Evolutionary conservation across 2,888 invertebrate species (phyloP), one percentile per base, ranked within the genome.

Genomic region (Dryobota labecula): DNA sequence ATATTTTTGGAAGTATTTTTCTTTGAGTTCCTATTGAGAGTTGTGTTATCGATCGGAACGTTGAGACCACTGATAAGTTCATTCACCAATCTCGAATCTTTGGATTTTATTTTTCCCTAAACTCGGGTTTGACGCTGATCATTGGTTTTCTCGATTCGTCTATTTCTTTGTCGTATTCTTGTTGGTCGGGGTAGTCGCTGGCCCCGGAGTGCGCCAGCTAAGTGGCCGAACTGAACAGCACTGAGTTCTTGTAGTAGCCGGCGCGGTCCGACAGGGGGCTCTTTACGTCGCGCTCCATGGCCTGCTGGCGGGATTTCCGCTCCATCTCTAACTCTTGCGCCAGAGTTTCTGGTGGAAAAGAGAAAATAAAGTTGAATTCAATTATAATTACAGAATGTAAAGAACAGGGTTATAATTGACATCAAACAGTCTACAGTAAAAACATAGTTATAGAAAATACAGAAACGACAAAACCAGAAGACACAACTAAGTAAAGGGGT

Each of bases 321-420:
- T 98, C 98, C 97, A 98, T 97, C 95, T 98, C 98, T 91, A 98
- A 96, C 95, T 98, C 98, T 93, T 98, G 98, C 84, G 98, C 98
- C 90, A 98, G 95, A 73, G 98, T 97, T 96, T 98, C 98, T 98
- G 97, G 80, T 96, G 96, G 93, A 94, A 95, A 94, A 74, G 15
- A 18, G 82, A 62, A 80, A 70, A 5, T 24, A 6, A 51, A 24
- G 15, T 71, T 76, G 5, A 57, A 72, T 72, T 41, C 45, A 62
- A 67, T 30, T 0, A 36, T 13, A 20, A 62, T 43, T 18, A 43
- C 9, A 24, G 6, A 20, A 43, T 0, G 3, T 18, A 36, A 13
- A 24, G 9, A 27, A 13, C 3, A 45, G 5, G 0, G 8, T 8
- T 24, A 13, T 33, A 24, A 15, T 27, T 57, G 4, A 36, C 27